Evolutionary conservation across 2,888 invertebrate genomes (phyloP).

Genomic region (Agrotis ipsilon): DNA sequence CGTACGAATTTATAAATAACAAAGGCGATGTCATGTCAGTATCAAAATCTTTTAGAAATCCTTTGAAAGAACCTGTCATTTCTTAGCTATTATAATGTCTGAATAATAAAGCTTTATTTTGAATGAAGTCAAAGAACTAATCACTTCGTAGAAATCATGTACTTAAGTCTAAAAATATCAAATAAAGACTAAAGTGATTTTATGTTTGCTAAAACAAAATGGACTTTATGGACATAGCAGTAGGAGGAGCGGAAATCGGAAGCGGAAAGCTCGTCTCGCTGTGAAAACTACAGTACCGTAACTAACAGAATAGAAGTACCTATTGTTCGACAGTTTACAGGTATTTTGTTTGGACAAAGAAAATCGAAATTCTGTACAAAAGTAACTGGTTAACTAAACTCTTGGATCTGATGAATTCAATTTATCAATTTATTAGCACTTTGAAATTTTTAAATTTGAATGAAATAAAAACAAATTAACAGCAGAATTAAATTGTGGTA

Average conservation of each 20-base stretch:
- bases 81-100: conserved; percentile 3
- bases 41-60: background rate
- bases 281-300: background rate
- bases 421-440: too few relatives aligned
- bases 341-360: conserved; percentile 2
- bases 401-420: background rate
- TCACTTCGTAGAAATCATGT: conserved; percentile 2
- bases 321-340: background rate
- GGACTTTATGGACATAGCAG: conserved; percentile 1
- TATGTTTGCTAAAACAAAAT: conserved; percentile 27
- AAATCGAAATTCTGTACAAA: conserved; percentile 10
- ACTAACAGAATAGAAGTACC: too few relatives aligned
- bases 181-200: background rate
- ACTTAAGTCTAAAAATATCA: conserved; percentile 9
- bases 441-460: too few relatives aligned
- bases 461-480: too few relatives aligned
- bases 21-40: background rate
- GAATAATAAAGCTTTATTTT: conserved; percentile 11
- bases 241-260: conserved; percentile 12
- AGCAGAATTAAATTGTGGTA: background rate
- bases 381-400: background rate
- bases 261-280: background rate
- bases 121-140: background rate
- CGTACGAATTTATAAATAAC: background rate
- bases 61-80: background rate